Percentiles rank a stretch among this genome's conserved stretches.
These are phyloP conservation scores for Corvus moneduloides DNA, from an alignment of 2,113 vertebrate species.

Conservation along the genomic window DNA sequence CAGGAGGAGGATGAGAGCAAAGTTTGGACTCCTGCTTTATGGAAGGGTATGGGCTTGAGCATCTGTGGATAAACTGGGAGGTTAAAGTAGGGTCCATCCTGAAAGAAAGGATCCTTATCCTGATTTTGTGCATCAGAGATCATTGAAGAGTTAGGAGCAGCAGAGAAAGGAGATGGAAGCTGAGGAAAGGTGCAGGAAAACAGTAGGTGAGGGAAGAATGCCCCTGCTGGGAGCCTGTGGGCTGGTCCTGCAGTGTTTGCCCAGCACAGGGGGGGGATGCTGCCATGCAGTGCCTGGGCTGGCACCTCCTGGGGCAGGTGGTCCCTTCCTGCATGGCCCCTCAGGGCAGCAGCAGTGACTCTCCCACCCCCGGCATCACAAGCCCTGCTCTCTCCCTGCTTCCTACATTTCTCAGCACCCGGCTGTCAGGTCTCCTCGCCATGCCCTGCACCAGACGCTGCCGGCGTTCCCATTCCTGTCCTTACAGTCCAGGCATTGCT, in stretches of 20 bases:
- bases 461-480: fast-evolving
- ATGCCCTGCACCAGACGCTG: background rate
- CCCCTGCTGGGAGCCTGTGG: fast-evolving
- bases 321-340: fast-evolving
- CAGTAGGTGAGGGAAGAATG: background rate
- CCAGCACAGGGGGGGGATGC: background rate
- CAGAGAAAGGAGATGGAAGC: background rate
- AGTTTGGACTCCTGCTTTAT: slow-evolving; percentile 64
- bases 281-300: fast-evolving
- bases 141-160: background rate
- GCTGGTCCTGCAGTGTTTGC: background rate
- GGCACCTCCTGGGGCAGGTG: background rate
- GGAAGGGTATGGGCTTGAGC: slow-evolving; percentile 6
- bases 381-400: background rate
- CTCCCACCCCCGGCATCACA: background rate
- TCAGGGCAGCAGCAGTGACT: background rate
- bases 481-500: background rate
- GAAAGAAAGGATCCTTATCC: background rate
- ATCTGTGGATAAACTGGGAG: slow-evolving; percentile 4
- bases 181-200: background rate
- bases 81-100: background rate
- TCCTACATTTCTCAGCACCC: fast-evolving
- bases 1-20: slow-evolving; percentile 62
- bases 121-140: background rate
- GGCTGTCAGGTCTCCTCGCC: fast-evolving